Evolutionary conservation across 2,797 vertebrate species (phyloP), one percentile per base, ranked within the genome.

Genomic region (Bradypodion pumilum): DNA sequence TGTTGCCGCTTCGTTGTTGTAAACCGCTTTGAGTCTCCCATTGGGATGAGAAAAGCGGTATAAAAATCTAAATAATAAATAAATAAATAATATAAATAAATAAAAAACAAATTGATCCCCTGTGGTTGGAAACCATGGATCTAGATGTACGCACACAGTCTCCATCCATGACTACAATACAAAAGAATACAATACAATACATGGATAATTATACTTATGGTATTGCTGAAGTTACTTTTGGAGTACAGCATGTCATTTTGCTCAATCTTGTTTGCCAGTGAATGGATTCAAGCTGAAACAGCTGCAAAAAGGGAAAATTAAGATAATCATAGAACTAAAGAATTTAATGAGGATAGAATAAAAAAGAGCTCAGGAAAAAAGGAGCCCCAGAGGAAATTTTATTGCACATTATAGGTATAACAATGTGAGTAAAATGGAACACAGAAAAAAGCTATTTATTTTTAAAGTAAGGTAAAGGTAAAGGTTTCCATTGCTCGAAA

Each of bases 311-410:
- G 32, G 68, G 40, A 27, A 40, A 46, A 78, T 78, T 66, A 78
- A 35, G 62, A 66, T 49, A 78, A 78, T 65, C 42, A 46, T 35
- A 66, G 77, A 42, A 46, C 40, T 78, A 60, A 60, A 66, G 62
- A 66, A 78, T 78, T 78, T 78, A 66, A 66, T 23, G 42, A 66
- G 77, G 62, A 66, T n/a, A 66, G 62, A 78, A 78, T 66, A 66
- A 78, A n/a, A n/a, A 65, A 78, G 40, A 44, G 37, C 60, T 21
- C 29, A 23, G 32, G 32, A 29, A 63, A 42, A 21, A 63, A 78
- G 32, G 40, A 62, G 8, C 4, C 40, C 60, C 32, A 37, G 35
- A 42, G 56, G 52, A 32, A 37, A 6, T 16, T 40, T 76, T 40
- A 37, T 76, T 23, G 35, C 23, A 46, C 44, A 5, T 10, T 65